Evolutionary conservation across 2,113 vertebrate genomes (phyloP), one percentile per base, ranked within the genome.

Genomic region (Rhagologus leucostigma): DNA sequence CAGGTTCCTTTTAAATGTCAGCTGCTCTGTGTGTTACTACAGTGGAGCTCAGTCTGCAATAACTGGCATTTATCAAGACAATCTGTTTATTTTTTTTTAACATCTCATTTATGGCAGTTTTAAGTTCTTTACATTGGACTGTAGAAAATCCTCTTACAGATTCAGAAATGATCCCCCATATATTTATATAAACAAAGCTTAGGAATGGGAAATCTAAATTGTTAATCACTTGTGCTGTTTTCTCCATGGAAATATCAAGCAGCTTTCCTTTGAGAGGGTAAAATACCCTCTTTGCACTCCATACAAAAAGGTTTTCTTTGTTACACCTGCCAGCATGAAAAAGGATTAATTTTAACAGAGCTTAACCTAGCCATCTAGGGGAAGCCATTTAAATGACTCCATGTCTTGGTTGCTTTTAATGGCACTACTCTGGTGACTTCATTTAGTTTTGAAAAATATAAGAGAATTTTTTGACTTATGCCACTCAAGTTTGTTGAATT

Each of bases 331-430:
- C 96, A 98, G 97, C 90, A 85, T 97, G 93, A 96, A 96, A 96
- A 95, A 96, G 96, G 96, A 97, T 97, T 97, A 98, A 97, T 96
- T 98, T 97, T 96, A 98, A 97, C 91, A 97, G 96, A 95, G 89
- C 92, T 96, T 96, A 93, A 96, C 93, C 95, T 93, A 95, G 49
- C 75, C 79, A 95, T 92, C 91, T 78, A 84, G 75, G 93, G 78
- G 93, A 96, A 95, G 92, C 82, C 84, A 1, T 96, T 96, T 90
- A 90, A 95, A 96, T 93, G 88, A 96, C 90, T 96, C 91, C 75
- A 52, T 87, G 89, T 89, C 94, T 94, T 96, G 93, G 90, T 96
- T 95, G 89, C 87, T 96, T 95, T 96, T 93, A 96, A 89, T 85
- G 94, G 79, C 71, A 84, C 70, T 53, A 21, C 41, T 91, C 84